Evolutionary conservation across 2,113 vertebrate genomes (phyloP), one percentile per base, ranked within the genome.

Genomic region (Octodon degus): DNA sequence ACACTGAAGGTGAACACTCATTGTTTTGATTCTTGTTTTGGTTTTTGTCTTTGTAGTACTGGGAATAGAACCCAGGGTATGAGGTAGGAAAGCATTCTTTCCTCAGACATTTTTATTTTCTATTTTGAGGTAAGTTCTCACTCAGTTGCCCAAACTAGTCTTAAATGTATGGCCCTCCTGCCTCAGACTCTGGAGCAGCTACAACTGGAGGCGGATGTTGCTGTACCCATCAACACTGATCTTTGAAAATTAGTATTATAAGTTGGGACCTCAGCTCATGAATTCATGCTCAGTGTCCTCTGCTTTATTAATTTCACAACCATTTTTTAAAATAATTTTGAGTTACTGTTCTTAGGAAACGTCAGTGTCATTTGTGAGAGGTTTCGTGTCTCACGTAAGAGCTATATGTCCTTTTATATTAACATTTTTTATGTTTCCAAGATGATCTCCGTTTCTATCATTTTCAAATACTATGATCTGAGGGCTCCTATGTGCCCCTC

Each of bases 391-490:
- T 89, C 5, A 16, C 0, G 1, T n/a, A 65, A 94, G 43, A 60
- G 16, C 37, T 14, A 68, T 20, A 19, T 0, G 37, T 92, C 80
- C 19, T 60, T 92, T 90, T 83, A 22, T 83, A 43, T n/a, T 47
- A 92, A 50, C 84, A 79, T 37, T 37, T 91, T 93, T 40, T 79
- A 2, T 40, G 5, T 93, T 89, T 92, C 72, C 77, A 89, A 92
- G 27, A 82, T 58, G 1, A 20, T 53, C 20, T 89, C 8, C 60
- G 74, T 74, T 83, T 67, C n/a, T 79, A 5, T 32, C 50, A 81
- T 85, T 74, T 72, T 63, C 1, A 53, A 70, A 34, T 27, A 3
- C 53, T 95, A 32, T 40, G 20, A 14, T 63, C 5, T 43, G 7
- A 83, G 43, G 72, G 27, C 40, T 24, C 60, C 27, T 16, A 16